Evolutionary conservation across 2,113 vertebrate genomes (phyloP).

Genomic region (Rana temporaria): DNA sequence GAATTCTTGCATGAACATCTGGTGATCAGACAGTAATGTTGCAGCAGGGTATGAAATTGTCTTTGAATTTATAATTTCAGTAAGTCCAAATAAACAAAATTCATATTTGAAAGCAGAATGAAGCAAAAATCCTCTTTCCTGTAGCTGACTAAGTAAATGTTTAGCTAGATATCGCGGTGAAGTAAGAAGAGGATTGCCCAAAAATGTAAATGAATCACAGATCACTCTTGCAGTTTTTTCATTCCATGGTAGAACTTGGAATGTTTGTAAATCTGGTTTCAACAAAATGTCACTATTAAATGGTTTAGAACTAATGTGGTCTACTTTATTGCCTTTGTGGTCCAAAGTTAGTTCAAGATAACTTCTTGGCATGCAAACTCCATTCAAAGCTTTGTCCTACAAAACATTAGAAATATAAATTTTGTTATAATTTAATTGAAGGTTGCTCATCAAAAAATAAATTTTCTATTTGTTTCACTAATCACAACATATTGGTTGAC

Average conservation of each 20-base stretch:
- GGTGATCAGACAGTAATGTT: constrained; percentile 84
- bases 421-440: neutral
- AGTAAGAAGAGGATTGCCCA: constrained; percentile 81
- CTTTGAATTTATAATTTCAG: constrained; percentile 85
- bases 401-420: neutral
- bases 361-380: constrained; percentile 88
- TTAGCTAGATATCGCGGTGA: constrained; percentile 88
- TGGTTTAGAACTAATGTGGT: constrained; percentile 79
- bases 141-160: constrained; percentile 82
- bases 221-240: constrained; percentile 89
- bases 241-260: constrained; percentile 85
- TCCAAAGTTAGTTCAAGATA: constrained; percentile 88
- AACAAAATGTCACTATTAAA: constrained; percentile 90
- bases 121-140: constrained; percentile 82
- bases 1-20: constrained; percentile 90
- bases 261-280: constrained; percentile 87
- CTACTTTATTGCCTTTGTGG: constrained; percentile 83
- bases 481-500: too few species aligned
- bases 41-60: constrained; percentile 86
- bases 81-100: constrained; percentile 85
- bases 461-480: neutral
- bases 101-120: constrained; percentile 89
- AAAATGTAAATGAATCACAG: constrained; percentile 88
- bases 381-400: constrained; percentile 88
- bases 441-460: neutral